A percentile compares a stretch with the other conserved stretches of the same genome.
These are phyloP conservation scores for Tangara arthus DNA, from an alignment of 2,797 vertebrate species.

Conservation along the genomic window DNA sequence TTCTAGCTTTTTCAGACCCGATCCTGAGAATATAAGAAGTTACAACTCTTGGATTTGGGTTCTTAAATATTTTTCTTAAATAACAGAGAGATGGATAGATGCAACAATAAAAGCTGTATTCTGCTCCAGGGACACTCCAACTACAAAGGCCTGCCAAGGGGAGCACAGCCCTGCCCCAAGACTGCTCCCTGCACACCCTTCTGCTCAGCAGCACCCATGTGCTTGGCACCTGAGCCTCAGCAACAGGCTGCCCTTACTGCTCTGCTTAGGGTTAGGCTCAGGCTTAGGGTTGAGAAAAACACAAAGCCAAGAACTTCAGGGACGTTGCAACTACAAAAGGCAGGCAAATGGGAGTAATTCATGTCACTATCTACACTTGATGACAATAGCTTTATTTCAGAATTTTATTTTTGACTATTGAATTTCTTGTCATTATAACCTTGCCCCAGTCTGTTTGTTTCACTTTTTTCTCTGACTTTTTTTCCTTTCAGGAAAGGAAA, in stretches of 20 bases:
- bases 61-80: background rate
- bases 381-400: background rate
- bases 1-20: background rate
- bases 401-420: background rate
- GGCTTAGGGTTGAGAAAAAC: background rate
- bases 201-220: background rate
- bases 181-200: background rate
- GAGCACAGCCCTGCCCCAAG: background rate
- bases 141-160: background rate
- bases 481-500: background rate
- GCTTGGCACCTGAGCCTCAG: background rate
- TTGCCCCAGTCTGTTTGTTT: background rate
- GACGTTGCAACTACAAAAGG: too few species aligned
- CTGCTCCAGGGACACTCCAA: background rate
- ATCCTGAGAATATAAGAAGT: background rate
- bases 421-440: background rate
- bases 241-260: background rate
- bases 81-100: background rate
- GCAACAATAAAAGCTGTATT: background rate
- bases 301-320: background rate
- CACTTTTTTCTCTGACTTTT: background rate
- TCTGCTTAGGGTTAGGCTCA: background rate
- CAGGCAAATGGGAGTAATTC: background rate
- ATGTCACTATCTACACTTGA: background rate
- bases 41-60: background rate